Base-by-base conservation (phyloP, 2,797 vertebrate species). In the Gymnothorax reevesii region DNA sequence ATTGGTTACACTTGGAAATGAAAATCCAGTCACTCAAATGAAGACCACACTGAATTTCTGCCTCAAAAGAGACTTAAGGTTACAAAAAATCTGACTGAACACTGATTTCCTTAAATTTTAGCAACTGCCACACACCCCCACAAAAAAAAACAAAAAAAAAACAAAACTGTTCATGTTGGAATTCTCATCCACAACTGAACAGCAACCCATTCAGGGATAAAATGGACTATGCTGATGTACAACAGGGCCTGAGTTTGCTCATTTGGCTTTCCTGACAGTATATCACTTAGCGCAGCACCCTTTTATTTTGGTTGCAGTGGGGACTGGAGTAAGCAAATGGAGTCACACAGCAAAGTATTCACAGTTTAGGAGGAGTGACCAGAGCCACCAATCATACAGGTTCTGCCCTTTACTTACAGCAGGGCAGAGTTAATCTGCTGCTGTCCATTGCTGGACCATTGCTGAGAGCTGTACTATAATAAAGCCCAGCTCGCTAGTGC, bases 311-410 rank as follows among this genome's bases (percentile, higher is more conserved):
- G 22, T 25, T 60, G n/a, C 82, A 9, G 55, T 60, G n/a, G 82
- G 55, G 82, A 25, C 82, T 83, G 15, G 33, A 83, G 82, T 59
- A n/a, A 59, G 82, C 55, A 59, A 83, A 83, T 83, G 25, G 82
- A 57, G 82, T 83, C 33, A 83, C 55, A 54, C 82, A 17, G 55
- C n/a, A 27, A 60, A 57, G 80, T 82, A 22, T 54, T 82, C 80
- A 82, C 55, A n/a, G 80, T 57, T 27, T 13, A n/a, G 49, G 49
- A 82, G 80, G 80, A 82, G 13, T 82, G 54, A 22, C 54, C 80
- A 12, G 80, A 25, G 55, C 55, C 12, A 0, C 9, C 82, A 27
- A 6, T 27, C 0, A 27, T 5, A 57, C 59, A 1, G 25, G 64
- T 33, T 20, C 57, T 27, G 54, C 57, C 42, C 59, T 60, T 22